Evolutionary conservation across 1,140 invertebrate genomes (phyloP), one percentile per base, ranked within the genome.

Genomic region (Drosophila chauvacae): DNA sequence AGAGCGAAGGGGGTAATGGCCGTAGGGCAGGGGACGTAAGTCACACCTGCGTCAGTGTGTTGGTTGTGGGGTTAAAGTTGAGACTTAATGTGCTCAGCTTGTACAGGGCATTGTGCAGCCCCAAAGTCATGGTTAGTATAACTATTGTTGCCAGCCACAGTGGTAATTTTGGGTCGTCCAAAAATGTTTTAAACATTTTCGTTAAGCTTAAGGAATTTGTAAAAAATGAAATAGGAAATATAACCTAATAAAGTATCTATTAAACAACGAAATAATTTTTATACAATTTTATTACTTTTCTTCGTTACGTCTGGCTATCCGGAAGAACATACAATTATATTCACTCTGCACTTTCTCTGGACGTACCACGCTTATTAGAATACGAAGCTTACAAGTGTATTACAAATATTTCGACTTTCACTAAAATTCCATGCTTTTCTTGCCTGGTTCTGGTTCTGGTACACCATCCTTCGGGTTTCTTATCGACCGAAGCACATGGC

Each of bases 11-110:
- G 68, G 51, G 42, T 59, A 72, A 72, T 72, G 55, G 53, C n/a
- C 39, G 16, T 11, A 4, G 33, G 6, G 30, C 18, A 13, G 20
- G n/a, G 20, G 28, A 33, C 39, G 55, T 58, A 53, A 56, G 61
- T 75, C 59, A 77, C 79, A 76, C 64, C 78, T 80, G 51, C 4
- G 64, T 28, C 47, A 23, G 33, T 71, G 41, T 45, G 62, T 47
- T 48, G 14, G 50, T 72, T 37, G 44, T 66, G 51, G 50, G 78
- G 78, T 56, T 62, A 48, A 81, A 81, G 78, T 77, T 81, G 41
- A 57, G 77, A 77, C 79, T 77, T 81, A 77, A 81, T 81, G 74
- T 59, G 65, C 26, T 59, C 50, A 80, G 73, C 55, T 71, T 81
- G 78, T 70, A 56, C 39, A 50, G 56, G 28, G 23, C 57, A 74